Evolutionary conservation across 2,113 vertebrate genomes (phyloP).

Genomic region (Gnathonemus echidnorhynchus): DNA sequence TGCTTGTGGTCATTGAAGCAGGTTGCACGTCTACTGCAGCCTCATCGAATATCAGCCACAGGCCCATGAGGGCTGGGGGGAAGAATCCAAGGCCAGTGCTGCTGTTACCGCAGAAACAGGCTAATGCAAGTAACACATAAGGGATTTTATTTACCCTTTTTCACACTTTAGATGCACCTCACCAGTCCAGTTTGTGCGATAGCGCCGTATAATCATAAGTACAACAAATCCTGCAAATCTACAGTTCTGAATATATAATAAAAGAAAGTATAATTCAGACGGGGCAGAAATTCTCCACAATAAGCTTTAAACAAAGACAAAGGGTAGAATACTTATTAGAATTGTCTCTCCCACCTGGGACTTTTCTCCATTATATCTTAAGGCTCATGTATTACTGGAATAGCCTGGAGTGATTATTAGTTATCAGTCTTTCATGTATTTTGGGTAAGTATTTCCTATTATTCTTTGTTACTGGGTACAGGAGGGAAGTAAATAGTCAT

Average conservation of each 20-base stretch:
- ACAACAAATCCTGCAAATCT: neutral
- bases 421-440: neutral
- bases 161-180: neutral
- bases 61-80: neutral
- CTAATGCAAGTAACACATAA: neutral
- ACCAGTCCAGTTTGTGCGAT: neutral
- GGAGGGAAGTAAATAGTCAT: neutral
- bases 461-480: neutral
- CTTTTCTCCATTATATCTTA: neutral
- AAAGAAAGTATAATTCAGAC: neutral
- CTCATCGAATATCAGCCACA: neutral
- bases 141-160: neutral
- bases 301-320: slow-evolving; percentile 8
- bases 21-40: neutral
- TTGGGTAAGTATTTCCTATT: neutral
- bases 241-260: neutral
- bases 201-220: neutral
- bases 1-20: neutral
- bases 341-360: neutral
- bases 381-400: neutral
- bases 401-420: neutral
- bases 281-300: neutral
- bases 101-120: neutral
- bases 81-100: neutral
- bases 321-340: neutral